Percentiles rank a stretch among this genome's conserved stretches.
phyloP scores from a whole-genome alignment of 2,113 vertebrate genomes.

The Chlorodrepanis virens region DNA sequence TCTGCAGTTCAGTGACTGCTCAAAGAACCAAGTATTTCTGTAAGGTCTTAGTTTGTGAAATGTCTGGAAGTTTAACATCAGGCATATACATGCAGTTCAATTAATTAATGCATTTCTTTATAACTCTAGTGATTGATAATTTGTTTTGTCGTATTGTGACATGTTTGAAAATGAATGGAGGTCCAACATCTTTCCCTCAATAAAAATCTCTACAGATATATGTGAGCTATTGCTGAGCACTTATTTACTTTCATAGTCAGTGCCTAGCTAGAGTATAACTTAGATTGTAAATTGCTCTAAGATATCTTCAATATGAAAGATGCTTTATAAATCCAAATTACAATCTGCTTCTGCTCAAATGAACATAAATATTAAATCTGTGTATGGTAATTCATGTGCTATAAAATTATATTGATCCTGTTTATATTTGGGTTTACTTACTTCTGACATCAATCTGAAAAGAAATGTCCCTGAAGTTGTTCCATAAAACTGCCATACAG shows the following conservation, averaged over 20 bases:
- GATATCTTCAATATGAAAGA: not conserved
- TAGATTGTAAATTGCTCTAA: not conserved
- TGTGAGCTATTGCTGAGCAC: not conserved
- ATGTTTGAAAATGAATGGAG: not conserved
- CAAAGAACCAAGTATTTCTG: not conserved
- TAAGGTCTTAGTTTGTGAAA: not conserved
- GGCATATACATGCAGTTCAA: not conserved
- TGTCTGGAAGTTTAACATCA: not conserved
- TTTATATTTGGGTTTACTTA: not conserved
- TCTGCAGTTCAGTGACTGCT: not conserved
- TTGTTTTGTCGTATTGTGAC: not conserved
- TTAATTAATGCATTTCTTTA: not conserved
- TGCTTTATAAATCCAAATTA: not conserved
- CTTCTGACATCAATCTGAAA: not conserved
- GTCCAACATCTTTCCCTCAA: not conserved
- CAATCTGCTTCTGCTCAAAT: not conserved
- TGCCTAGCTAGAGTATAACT: not conserved
- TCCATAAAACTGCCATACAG: not conserved
- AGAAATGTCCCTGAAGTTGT: not conserved
- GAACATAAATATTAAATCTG: not conserved
- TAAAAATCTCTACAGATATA: not conserved
- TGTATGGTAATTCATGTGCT: not conserved
- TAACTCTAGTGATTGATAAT: not conserved
- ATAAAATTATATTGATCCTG: not conserved
- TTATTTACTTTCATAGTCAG: not conserved